Evolutionary conservation across 2,113 vertebrate species (phyloP), one percentile per base, ranked within the genome.

Genomic region (Zosterops lateralis): DNA sequence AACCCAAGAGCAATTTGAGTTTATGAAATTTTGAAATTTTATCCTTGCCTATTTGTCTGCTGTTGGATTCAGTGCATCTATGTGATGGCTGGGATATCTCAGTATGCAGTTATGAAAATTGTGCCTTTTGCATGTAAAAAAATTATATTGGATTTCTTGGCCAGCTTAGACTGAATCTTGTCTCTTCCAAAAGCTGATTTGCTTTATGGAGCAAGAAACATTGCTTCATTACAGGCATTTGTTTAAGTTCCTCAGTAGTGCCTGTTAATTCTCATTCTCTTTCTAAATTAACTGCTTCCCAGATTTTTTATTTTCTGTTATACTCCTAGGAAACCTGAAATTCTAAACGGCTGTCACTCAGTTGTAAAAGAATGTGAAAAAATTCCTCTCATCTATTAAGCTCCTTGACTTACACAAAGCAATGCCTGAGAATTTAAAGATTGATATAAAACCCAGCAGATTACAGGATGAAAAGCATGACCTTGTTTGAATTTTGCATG

Each of bases 401-500:
- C 58, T 75, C 16, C 45, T 82, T 87, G 78, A 51, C 21, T 94
- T 84, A 78, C 14, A 90, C 14, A 90, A 90, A 91, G 82, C 34
- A 93, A 16, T 64, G 66, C n/a, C 70, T 92, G 44, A 64, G 57
- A 84, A 81, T 81, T 89, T 89, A 72, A 86, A 77, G 48, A 64
- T 45, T 61, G 36, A 18, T 92, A 14, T 40, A 87, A 78, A 72
- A 71, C 90, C n/a, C 34, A 87, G 53, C 53, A 81, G 89, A 81
- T 89, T 95, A 94, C 53, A 64, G 53, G 65, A 95, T 93, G 87
- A 80, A 89, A 93, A 89, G 44, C 70, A 48, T 75, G 77, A 84
- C 84, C 62, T 75, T 82, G 31, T 77, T 91, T 66, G 73, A 91
- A 72, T 93, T 95, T 81, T 89, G 73, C 84, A 82, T 51, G 70